Base-by-base conservation (phyloP, 2,888 invertebrate species). In the Drosophila buzzatii region DNA sequence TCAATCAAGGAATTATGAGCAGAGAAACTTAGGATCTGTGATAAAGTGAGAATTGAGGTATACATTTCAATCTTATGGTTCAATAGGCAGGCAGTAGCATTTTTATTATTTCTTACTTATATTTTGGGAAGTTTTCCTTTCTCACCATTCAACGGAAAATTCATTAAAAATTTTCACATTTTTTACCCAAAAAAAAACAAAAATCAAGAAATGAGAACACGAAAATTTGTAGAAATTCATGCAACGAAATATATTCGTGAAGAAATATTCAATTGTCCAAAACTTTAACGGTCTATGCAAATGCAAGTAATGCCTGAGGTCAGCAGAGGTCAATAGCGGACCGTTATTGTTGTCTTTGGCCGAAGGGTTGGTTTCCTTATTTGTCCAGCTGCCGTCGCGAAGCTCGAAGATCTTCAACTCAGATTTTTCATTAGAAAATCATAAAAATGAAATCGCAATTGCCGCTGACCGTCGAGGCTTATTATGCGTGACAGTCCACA, bases 241-340 rank as follows among this genome's bases (percentile, higher is more conserved):
- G 79, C 68, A 64, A 67, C 59, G 55, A 53, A 62, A 60, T 39
- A 27, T 18, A 33, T 23, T n/a, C 27, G 16, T 0, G 2, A 3
- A 27, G 27, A 39, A 53, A 66, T 61, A 58, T 66, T 60, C 45
- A 65, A 68, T 75, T 76, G 70, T 74, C 41, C 59, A 70, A 42
- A 77, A 76, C 73, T 74, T 73, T 68, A 74, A 79, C 51, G 65
- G 56, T 75, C 62, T 90, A 91, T 91, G 91, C 91, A 91, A 91
- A 91, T 91, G 83, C 80, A 76, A 64, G 66, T 72, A 84, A 71
- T 77, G 89, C 35, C 82, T 79, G 76, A 84, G 91, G 90, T 92
- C 92, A 91, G 79, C 79, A 62, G 56, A 86, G 92, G 91, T 91
- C 91, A 91, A 49, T 27, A 51, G 74, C 76, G 85, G 81, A 81